A percentile compares a stretch with the other conserved stretches of the same genome.
phyloP scores from a whole-genome alignment of 1,140 invertebrate species.

The Cryptotermes secundus region DNA sequence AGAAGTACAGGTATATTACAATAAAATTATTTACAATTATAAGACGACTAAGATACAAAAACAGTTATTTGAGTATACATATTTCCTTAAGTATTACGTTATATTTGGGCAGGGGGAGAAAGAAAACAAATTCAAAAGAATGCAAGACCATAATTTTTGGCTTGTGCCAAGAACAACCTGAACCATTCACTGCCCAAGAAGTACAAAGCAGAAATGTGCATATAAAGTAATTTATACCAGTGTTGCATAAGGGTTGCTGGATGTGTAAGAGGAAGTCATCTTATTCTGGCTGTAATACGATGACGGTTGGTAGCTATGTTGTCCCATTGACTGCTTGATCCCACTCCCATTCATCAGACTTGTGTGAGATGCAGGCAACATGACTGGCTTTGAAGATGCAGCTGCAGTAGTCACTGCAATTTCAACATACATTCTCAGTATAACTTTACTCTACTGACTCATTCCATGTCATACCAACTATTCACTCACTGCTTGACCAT shows the following conservation, averaged over 20 bases:
- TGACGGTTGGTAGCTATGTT: slow-evolving; percentile 60
- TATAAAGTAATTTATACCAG: slow-evolving; percentile 45
- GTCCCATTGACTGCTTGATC: slow-evolving; percentile 51
- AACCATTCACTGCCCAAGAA: neutral
- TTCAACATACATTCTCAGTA: neutral
- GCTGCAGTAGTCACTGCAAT: slow-evolving; percentile 38
- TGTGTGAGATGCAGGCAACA: slow-evolving; percentile 70
- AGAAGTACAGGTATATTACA: no score
- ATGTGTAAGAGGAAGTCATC: slow-evolving; percentile 12
- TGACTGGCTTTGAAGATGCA: slow-evolving; percentile 61
- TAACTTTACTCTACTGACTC: neutral
- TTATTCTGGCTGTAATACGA: slow-evolving; percentile 34
- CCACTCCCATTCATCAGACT: slow-evolving; percentile 58
- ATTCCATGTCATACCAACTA: no score
- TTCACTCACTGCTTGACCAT: no score
- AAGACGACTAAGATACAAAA: no score
- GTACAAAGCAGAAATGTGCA: neutral
- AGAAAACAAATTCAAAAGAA: no score
- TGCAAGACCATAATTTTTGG: no score
- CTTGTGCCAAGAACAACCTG: neutral
- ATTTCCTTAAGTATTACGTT: no score
- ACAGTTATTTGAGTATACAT: no score
- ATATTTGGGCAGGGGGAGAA: no score
- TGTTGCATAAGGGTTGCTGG: slow-evolving; percentile 49
- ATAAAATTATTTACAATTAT: no score